These are phyloP conservation scores for Tetramorium simillimum DNA, from an alignment of 1,140 invertebrate species.

Conservation along the genomic window DNA sequence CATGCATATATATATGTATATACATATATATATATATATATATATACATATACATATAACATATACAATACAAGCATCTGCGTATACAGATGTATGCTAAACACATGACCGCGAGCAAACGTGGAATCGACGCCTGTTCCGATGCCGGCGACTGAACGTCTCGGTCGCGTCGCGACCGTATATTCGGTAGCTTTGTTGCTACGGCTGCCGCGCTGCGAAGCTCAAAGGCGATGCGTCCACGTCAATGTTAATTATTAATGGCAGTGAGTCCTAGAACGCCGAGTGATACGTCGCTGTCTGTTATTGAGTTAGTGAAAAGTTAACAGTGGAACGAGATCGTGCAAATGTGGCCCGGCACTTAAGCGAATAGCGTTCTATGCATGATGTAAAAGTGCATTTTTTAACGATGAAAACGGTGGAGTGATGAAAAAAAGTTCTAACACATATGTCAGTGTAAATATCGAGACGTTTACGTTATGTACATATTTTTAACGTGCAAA, in stretches of 20 bases:
- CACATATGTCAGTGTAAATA: background rate
- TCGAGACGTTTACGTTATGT: background rate
- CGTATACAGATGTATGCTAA: constrained; percentile 22
- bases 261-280: background rate
- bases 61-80: background rate
- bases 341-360: background rate
- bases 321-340: constrained; percentile 4
- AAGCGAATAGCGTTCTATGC: background rate
- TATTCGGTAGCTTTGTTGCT: constrained; percentile 49
- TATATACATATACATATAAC: background rate
- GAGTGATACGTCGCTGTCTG: constrained; percentile 33
- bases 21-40: background rate
- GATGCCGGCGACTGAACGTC: constrained; percentile 23
- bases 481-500: background rate
- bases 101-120: constrained; percentile 30
- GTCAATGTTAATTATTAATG: constrained; percentile 56
- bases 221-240: constrained; percentile 47
- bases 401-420: background rate
- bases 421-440: background rate
- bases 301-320: constrained; percentile 33
- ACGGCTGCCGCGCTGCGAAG: background rate
- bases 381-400: background rate
- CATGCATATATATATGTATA: background rate
- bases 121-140: constrained; percentile 40
- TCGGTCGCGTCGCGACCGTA: constrained; percentile 40